A percentile compares a stretch with the other conserved stretches of the same genome.
These are phyloP conservation scores for Blastobasis lacticolella DNA, from an alignment of 2,888 invertebrate species.

Conservation along the genomic window DNA sequence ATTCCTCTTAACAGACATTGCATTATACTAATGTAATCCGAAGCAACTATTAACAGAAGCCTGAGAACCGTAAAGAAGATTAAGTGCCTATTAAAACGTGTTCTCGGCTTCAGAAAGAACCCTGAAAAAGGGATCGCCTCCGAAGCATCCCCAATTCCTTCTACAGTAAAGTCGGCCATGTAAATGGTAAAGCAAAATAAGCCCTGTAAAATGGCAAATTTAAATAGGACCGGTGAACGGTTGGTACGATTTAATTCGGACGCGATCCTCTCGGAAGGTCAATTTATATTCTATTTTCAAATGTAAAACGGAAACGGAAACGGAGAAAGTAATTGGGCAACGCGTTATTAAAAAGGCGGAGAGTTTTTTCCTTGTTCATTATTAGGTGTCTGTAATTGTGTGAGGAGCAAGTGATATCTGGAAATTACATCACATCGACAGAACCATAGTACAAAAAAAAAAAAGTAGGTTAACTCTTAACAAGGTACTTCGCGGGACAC, in stretches of 20 bases:
- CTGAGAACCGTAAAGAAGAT: slow-evolving; percentile 14
- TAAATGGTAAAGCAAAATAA: too few species aligned
- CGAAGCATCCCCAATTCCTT: slow-evolving; percentile 7
- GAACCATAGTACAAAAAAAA: too few species aligned
- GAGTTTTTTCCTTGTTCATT: too few species aligned
- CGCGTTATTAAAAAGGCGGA: not conserved
- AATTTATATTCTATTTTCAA: not conserved
- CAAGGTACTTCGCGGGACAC: too few species aligned
- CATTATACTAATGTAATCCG: slow-evolving; percentile 5
- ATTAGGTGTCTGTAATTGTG: too few species aligned
- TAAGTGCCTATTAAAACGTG: slow-evolving; percentile 17
- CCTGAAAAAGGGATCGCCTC: slow-evolving; percentile 5
- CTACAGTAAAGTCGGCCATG: not conserved
- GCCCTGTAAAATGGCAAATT: slow-evolving; percentile 3
- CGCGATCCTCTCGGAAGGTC: slow-evolving; percentile 1
- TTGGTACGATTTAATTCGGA: slow-evolving; percentile 15
- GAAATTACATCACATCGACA: too few species aligned
- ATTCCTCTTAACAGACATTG: slow-evolving; percentile 8
- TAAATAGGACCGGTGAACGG: slow-evolving; percentile 10
- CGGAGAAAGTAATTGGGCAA: not conserved
- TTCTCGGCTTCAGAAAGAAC: slow-evolving; percentile 14
- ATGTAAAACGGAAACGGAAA: not conserved
- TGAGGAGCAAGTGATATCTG: too few species aligned
- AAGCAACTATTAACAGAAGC: slow-evolving; percentile 9
- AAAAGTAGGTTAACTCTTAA: too few species aligned